A percentile compares a stretch with the other conserved stretches of the same genome.
phyloP scores from a whole-genome alignment of 2,113 vertebrate species.

The Gracilinanus agilis region DNA sequence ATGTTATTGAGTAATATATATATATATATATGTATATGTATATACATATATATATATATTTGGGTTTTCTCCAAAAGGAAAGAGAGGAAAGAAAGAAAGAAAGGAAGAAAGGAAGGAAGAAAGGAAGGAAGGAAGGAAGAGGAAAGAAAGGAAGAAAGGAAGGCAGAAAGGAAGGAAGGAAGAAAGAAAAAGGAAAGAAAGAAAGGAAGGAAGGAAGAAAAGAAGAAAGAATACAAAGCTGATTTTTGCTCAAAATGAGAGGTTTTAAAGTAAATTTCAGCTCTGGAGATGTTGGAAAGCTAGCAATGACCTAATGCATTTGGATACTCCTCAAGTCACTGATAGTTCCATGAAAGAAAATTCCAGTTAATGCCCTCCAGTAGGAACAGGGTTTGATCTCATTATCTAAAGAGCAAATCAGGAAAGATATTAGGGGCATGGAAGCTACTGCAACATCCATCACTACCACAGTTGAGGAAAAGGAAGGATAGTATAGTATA shows the following conservation, averaged over 20 bases:
- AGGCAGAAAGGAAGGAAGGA: too few relatives aligned
- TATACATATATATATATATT: too few relatives aligned
- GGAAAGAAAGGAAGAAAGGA: background rate
- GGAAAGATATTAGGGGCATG: background rate
- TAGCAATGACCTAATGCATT: background rate
- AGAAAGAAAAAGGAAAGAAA: background rate
- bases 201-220: background rate
- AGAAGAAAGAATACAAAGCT: background rate
- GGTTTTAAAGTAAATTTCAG: background rate
- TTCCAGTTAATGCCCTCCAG: background rate
- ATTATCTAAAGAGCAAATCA: background rate
- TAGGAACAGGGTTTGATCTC: background rate
- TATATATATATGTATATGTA: too few relatives aligned
- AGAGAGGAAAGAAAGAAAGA: background rate
- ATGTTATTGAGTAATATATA: background rate
- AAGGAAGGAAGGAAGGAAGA: background rate
- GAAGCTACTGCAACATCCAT: background rate
- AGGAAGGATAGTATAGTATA: background rate
- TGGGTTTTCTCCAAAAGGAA: background rate
- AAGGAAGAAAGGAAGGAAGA: background rate
- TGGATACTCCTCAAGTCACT: background rate
- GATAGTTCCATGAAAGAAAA: background rate
- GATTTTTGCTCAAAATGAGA: background rate
- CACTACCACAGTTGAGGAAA: background rate
- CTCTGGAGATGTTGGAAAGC: background rate